Conservation (phyloP, 2,797 vertebrate genomes). For the Pygocentrus nattereri region DNA sequence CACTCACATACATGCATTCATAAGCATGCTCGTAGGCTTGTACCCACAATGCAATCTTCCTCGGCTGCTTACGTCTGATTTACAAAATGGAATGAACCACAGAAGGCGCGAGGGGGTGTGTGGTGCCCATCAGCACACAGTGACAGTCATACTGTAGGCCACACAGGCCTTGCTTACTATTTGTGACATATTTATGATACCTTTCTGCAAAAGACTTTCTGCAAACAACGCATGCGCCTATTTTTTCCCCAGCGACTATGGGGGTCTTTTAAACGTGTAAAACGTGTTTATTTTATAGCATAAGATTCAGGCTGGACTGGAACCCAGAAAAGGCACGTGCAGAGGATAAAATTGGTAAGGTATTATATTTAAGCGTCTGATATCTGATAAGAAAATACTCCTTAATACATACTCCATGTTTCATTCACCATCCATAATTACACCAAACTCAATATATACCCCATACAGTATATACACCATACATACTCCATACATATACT, state of each 20-base stretch:
- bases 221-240: not conserved
- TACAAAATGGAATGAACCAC: constrained; percentile 51
- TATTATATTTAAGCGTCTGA: no score
- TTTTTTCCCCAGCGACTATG: not conserved
- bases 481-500: no score
- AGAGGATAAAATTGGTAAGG: no score
- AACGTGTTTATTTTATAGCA: no score
- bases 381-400: no score
- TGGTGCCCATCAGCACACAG: not conserved
- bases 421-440: no score
- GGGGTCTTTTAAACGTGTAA: no score
- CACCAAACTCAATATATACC: no score
- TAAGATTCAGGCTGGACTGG: no score
- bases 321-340: no score
- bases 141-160: not conserved
- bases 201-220: not conserved
- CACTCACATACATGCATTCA: constrained; percentile 2
- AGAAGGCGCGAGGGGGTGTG: constrained; percentile 4
- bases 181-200: not conserved
- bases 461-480: no score
- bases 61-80: constrained; percentile 25
- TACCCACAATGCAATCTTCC: constrained; percentile 36
- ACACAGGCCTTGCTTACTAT: not conserved
- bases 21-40: not conserved
- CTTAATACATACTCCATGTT: no score